A percentile compares a stretch with the other conserved stretches of the same genome.
Conservation (phyloP, 92 coral and sea anemone genomes). For the Metridium senile region DNA sequence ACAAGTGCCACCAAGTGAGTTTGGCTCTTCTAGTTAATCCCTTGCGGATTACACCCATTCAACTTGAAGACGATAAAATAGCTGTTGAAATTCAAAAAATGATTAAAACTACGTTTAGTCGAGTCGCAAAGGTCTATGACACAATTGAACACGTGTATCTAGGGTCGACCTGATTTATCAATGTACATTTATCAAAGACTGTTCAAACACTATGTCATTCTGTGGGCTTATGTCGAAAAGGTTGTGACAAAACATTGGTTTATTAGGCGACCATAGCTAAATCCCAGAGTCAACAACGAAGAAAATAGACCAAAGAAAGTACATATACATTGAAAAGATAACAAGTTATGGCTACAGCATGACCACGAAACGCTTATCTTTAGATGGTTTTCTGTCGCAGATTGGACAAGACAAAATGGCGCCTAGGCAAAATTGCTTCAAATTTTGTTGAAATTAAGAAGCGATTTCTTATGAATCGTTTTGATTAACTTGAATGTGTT, state of each 20-base stretch:
- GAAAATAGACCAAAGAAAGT: slow-evolving; percentile 5
- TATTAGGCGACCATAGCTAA: slow-evolving; percentile 11
- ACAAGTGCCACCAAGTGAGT: slow-evolving; percentile 10
- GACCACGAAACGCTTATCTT: not conserved
- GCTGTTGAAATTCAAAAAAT: not conserved
- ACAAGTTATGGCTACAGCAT: not conserved
- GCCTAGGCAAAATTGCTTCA: slow-evolving; percentile 25
- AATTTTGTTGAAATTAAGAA: slow-evolving; percentile 18
- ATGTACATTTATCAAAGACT: slow-evolving; percentile 2
- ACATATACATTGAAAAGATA: not conserved
- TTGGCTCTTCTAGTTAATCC: slow-evolving; percentile 10
- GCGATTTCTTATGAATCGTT: slow-evolving; percentile 20
- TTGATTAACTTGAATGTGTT: slow-evolving; percentile 28
- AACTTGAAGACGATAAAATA: slow-evolving; percentile 4
- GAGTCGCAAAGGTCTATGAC: slow-evolving; percentile 3
- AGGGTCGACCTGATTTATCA: not conserved
- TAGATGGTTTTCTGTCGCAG: not conserved
- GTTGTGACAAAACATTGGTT: slow-evolving; percentile 4
- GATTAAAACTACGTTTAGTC: slow-evolving; percentile 8
- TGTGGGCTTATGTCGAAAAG: not conserved
- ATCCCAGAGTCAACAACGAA: slow-evolving; percentile 8
- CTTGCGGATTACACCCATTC: slow-evolving; percentile 4
- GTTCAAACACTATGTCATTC: not conserved
- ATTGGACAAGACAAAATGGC: slow-evolving; percentile 19
- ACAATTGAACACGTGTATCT: slow-evolving; percentile 14